phyloP scores from a whole-genome alignment of 2,113 vertebrate genomes.

The Phoenicopterus ruber region DNA sequence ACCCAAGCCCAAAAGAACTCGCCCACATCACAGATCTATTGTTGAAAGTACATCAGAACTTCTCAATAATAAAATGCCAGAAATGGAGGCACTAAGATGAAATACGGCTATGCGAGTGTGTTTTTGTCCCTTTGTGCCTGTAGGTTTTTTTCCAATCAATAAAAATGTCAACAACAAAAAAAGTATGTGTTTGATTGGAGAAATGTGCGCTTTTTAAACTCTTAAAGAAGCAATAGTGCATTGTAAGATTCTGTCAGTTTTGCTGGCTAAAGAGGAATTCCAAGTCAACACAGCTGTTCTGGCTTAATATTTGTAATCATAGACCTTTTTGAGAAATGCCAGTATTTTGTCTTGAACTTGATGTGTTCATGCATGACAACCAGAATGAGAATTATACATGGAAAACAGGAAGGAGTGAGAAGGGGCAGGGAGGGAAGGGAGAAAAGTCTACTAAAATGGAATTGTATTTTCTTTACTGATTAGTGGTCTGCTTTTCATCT shows the following conservation, averaged over 20 bases:
- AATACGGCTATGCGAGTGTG: neutral
- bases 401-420: neutral
- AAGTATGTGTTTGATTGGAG: neutral
- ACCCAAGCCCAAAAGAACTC: neutral
- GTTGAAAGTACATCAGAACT: neutral
- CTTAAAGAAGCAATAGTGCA: neutral
- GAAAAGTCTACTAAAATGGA: neutral
- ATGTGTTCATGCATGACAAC: neutral
- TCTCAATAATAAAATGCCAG: neutral
- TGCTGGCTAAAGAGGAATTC: neutral
- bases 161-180: neutral
- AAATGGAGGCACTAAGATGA: neutral
- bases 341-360: neutral
- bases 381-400: neutral
- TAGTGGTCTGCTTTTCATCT: neutral
- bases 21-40: neutral
- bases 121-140: neutral
- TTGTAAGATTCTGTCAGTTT: neutral
- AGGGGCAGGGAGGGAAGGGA: neutral
- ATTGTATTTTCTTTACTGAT: neutral
- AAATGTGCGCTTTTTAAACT: neutral
- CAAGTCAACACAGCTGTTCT: conserved; percentile 14
- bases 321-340: neutral
- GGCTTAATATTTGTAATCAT: neutral
- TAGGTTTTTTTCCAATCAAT: neutral